Evolutionary conservation across 2,113 vertebrate genomes (phyloP).

Genomic region (Heterotis niloticus): DNA sequence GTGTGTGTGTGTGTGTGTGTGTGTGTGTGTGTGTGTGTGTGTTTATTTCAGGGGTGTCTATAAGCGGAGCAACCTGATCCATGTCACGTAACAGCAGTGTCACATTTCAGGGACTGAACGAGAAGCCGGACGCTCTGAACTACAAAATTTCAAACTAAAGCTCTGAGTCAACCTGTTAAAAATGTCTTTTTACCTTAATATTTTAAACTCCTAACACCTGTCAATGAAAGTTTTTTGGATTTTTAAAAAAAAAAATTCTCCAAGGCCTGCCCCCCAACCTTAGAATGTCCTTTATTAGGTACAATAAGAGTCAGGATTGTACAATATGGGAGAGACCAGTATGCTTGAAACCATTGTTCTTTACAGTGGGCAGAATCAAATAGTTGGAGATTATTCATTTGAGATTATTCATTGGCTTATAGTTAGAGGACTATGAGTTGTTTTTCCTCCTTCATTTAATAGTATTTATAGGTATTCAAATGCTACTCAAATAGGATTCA

Average conservation of each 20-base stretch:
- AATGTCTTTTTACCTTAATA: background rate
- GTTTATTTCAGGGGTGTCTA: conserved; percentile 56
- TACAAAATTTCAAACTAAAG: background rate
- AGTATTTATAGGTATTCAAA: background rate
- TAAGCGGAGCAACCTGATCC: conserved; percentile 44
- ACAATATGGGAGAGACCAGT: no score
- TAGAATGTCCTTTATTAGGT: no score
- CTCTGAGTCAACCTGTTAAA: background rate
- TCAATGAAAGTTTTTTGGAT: no score
- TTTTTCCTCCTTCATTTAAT: background rate
- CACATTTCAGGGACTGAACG: conserved; percentile 40
- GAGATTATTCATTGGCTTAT: no score
- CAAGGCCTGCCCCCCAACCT: no score
- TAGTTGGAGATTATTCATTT: no score
- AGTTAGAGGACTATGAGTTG: no score
- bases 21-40: conserved; percentile 5
- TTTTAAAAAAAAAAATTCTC: no score
- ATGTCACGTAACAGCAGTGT: conserved; percentile 51
- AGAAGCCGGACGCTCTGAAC: background rate
- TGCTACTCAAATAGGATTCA: background rate
- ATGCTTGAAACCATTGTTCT: no score
- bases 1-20: no score
- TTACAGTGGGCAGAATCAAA: no score
- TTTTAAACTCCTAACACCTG: background rate
- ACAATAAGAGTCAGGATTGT: no score